These are phyloP conservation scores for Takifugu ocellatus DNA, from an alignment of 2,797 vertebrate species.

Conservation along the genomic window DNA sequence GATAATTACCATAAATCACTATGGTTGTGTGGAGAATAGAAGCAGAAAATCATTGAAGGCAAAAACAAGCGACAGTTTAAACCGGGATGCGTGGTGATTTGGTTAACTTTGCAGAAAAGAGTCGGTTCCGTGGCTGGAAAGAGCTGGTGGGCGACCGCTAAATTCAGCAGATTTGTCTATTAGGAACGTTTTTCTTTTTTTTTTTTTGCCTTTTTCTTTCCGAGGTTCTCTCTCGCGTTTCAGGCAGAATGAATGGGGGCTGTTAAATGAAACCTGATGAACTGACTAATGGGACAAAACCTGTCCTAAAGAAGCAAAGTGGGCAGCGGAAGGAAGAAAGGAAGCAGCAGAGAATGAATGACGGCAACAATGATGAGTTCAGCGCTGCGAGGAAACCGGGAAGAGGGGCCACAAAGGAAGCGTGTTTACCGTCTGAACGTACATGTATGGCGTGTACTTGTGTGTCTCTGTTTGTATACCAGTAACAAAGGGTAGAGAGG, in stretches of 20 bases:
- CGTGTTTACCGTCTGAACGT: slow-evolving; percentile 31
- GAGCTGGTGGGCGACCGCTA: slow-evolving; percentile 4
- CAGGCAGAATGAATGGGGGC: slow-evolving; percentile 38
- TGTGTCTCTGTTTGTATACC: slow-evolving; percentile 1
- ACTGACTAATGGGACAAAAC: slow-evolving; percentile 60
- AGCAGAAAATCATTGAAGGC: slow-evolving; percentile 62
- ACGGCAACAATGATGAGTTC: slow-evolving; percentile 52
- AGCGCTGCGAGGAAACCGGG: slow-evolving; percentile 35
- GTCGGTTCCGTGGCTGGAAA: not conserved
- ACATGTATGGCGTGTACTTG: slow-evolving; percentile 12
- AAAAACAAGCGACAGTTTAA: slow-evolving; percentile 80
- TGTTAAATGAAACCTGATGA: slow-evolving; percentile 57
- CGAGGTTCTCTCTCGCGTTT: slow-evolving; percentile 23
- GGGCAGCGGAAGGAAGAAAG: slow-evolving; percentile 61
- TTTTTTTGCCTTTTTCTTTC: not conserved
- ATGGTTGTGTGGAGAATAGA: slow-evolving; percentile 86
- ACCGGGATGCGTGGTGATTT: slow-evolving; percentile 23
- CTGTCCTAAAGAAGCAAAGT: slow-evolving; percentile 58
- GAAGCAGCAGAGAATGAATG: slow-evolving; percentile 57
- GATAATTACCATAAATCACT: slow-evolving; percentile 99
- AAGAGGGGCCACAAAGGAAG: slow-evolving; percentile 29
- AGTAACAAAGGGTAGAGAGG: slow-evolving; percentile 18
- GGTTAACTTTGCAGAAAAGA: slow-evolving; percentile 32
- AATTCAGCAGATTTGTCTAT: slow-evolving; percentile 13
- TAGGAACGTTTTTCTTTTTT: slow-evolving; percentile 3